Conservation (phyloP, 2,113 vertebrate genomes). For the Coturnix japonica region DNA sequence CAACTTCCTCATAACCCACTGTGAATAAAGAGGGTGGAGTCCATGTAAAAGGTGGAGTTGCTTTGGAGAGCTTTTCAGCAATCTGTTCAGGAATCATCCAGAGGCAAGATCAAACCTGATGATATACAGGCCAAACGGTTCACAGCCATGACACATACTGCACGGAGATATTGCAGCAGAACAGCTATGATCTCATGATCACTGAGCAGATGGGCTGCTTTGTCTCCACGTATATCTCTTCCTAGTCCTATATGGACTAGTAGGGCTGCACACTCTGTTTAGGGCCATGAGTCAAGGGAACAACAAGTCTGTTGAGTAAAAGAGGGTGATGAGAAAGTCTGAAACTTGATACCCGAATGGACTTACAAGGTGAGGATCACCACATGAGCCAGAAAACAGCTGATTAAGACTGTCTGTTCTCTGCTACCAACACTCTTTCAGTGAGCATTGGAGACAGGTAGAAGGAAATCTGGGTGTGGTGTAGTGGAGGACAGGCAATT, state of each 20-base stretch:
- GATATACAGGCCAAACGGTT: constrained; percentile 51
- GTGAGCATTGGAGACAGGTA: background rate
- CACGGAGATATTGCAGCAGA: constrained; percentile 12
- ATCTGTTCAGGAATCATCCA: constrained; percentile 56
- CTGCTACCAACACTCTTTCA: background rate
- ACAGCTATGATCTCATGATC: background rate
- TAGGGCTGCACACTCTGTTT: background rate
- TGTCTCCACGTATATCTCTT: background rate
- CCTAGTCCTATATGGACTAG: background rate
- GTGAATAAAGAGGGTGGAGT: constrained; percentile 58
- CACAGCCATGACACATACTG: constrained; percentile 36
- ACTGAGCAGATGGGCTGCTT: background rate
- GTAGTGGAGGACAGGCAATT: constrained; percentile 4
- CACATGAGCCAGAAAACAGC: background rate
- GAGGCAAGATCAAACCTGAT: constrained; percentile 71
- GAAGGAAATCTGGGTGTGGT: constrained; percentile 27
- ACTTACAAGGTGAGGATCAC: background rate
- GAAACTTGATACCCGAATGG: background rate
- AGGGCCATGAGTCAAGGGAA: background rate
- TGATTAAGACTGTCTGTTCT: background rate
- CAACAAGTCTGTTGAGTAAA: background rate
- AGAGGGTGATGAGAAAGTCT: background rate
- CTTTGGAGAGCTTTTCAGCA: constrained; percentile 53
- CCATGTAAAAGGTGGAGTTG: constrained; percentile 6
- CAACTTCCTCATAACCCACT: constrained; percentile 55